Conservation (phyloP, 2,113 vertebrate genomes). For the Ailurus styani region DNA sequence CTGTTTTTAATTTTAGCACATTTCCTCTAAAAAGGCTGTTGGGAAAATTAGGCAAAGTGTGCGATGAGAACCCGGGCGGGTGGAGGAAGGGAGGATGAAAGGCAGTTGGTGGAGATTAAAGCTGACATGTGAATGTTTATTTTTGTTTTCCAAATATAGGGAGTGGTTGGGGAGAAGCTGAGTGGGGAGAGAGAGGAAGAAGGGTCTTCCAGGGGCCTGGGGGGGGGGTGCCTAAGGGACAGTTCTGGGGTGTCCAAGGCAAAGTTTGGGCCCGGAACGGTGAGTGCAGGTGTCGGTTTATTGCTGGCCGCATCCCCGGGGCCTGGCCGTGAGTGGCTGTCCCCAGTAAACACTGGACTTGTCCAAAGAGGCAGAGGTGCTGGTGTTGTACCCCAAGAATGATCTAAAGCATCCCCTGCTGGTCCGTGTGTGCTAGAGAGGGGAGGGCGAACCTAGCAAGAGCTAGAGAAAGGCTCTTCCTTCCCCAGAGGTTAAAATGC, state of each 20-base stretch:
- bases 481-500: background rate
- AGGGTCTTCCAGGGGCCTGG: background rate
- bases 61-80: background rate
- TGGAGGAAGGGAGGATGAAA: background rate
- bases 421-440: background rate
- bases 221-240: background rate
- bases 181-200: background rate
- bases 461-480: background rate
- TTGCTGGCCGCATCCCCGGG: background rate
- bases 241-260: background rate
- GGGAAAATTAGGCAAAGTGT: conserved; percentile 13
- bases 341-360: background rate
- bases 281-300: background rate
- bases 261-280: background rate
- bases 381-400: background rate
- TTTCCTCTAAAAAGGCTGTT: background rate
- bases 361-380: background rate
- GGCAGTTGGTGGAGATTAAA: background rate
- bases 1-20: background rate
- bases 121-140: background rate
- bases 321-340: too few relatives aligned
- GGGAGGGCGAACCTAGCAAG: background rate
- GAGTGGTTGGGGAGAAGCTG: background rate
- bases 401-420: background rate
- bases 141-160: background rate